A percentile compares a stretch with the other conserved stretches of the same genome.
These are phyloP conservation scores for Lochmaea crataegi DNA, from an alignment of 2,888 invertebrate species.

Conservation along the genomic window DNA sequence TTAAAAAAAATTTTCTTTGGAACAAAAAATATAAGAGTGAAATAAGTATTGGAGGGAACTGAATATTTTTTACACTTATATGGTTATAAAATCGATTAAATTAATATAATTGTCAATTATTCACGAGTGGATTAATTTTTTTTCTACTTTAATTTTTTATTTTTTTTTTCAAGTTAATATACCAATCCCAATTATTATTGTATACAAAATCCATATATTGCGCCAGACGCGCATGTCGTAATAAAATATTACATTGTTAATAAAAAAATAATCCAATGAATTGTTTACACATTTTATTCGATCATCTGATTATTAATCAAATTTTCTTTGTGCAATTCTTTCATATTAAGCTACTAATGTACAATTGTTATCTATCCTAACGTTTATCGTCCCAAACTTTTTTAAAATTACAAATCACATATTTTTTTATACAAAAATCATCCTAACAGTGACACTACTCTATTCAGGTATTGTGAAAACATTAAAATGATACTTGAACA, in stretches of 20 bases:
- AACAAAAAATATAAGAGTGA: background rate
- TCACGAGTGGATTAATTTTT: background rate
- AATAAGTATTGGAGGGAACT: background rate
- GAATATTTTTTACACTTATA: background rate
- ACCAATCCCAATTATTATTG: background rate
- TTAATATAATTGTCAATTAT: background rate
- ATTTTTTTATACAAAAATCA: conserved; percentile 32
- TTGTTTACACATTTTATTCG: conserved; percentile 5
- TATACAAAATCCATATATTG: background rate
- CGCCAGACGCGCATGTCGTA: background rate
- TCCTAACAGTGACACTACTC: conserved; percentile 41
- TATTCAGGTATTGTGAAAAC: conserved; percentile 46
- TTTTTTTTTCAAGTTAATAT: background rate
- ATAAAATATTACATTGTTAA: background rate
- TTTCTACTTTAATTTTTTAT: background rate
- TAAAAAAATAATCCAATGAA: background rate
- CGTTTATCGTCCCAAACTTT: conserved; percentile 37
- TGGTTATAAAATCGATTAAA: background rate
- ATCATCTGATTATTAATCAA: background rate
- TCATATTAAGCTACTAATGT: conserved; percentile 19
- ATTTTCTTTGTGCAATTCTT: conserved; percentile 17
- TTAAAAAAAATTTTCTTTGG: background rate
- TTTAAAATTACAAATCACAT: conserved; percentile 46
- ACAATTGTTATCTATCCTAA: conserved; percentile 21
- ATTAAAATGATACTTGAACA: conserved; percentile 40